Conservation (phyloP, 2,113 vertebrate species). For the Tachuris rubrigastra region DNA sequence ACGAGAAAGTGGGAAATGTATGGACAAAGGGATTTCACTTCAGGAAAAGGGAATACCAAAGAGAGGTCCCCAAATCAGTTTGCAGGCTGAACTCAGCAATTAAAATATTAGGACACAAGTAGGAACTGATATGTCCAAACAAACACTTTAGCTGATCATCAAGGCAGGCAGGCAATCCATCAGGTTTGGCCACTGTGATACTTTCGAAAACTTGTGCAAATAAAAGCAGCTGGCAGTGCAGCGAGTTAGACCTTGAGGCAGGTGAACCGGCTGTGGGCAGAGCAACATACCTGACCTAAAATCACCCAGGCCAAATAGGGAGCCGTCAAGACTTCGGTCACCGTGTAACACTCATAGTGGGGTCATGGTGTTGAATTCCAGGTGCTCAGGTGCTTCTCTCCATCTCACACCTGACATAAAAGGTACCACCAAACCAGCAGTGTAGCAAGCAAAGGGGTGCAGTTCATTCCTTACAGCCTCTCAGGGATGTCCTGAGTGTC, state of each 20-base stretch:
- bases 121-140: not conserved
- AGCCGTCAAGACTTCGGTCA: accelerated
- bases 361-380: accelerated
- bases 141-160: not conserved
- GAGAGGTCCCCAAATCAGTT: not conserved
- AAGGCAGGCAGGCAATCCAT: not conserved
- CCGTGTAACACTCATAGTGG: accelerated
- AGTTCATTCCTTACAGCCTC: not conserved
- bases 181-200: not conserved
- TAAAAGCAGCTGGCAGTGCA: not conserved
- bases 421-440: not conserved
- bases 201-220: not conserved
- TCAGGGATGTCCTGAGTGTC: not conserved
- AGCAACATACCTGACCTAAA: not conserved
- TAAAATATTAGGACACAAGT: not conserved
- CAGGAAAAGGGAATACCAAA: not conserved
- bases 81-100: not conserved
- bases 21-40: not conserved
- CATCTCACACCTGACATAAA: not conserved
- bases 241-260: not conserved
- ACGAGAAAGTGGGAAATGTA: not conserved
- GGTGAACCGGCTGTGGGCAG: not conserved
- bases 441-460: not conserved
- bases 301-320: not conserved
- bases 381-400: not conserved